Conservation (phyloP, 1,140 invertebrate species). For the Samia ricini region DNA sequence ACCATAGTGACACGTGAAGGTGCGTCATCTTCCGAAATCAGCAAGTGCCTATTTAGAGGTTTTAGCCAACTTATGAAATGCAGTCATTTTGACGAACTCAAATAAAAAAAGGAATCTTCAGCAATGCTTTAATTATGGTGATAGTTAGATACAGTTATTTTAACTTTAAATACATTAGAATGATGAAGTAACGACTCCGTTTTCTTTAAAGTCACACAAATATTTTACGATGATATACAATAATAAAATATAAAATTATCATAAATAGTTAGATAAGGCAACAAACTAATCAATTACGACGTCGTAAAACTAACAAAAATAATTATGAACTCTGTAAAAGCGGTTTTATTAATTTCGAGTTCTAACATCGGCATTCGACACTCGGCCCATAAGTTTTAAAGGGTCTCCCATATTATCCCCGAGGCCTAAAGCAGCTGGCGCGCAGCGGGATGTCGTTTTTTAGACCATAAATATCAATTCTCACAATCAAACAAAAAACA, state of each 20-base stretch:
- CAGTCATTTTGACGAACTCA: too few relatives aligned
- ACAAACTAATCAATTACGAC: neutral
- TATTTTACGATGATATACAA: neutral
- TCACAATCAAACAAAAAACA: slow-evolving; percentile 55
- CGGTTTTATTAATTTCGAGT: slow-evolving; percentile 19
- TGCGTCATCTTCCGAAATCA: too few relatives aligned
- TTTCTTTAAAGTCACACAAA: neutral
- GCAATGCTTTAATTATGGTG: too few relatives aligned
- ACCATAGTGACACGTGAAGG: too few relatives aligned
- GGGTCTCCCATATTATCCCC: slow-evolving; percentile 20
- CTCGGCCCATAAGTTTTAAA: slow-evolving; percentile 24
- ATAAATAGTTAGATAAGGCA: neutral
- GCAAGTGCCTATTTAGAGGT: too few relatives aligned
- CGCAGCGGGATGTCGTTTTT: slow-evolving; percentile 58
- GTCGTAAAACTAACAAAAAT: neutral
- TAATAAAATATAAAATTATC: neutral
- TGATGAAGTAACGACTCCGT: neutral
- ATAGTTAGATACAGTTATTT: too few relatives aligned
- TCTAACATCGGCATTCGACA: slow-evolving; percentile 18
- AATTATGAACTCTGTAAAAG: neutral
- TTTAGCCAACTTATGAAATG: too few relatives aligned
- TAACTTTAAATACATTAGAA: neutral
- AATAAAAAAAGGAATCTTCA: too few relatives aligned
- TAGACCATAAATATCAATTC: slow-evolving; percentile 71
- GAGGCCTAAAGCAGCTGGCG: slow-evolving; percentile 40